Evolutionary conservation across 2,888 invertebrate genomes (phyloP), one percentile per base, ranked within the genome.

Genomic region (Parapristionchus giblindavisi): DNA sequence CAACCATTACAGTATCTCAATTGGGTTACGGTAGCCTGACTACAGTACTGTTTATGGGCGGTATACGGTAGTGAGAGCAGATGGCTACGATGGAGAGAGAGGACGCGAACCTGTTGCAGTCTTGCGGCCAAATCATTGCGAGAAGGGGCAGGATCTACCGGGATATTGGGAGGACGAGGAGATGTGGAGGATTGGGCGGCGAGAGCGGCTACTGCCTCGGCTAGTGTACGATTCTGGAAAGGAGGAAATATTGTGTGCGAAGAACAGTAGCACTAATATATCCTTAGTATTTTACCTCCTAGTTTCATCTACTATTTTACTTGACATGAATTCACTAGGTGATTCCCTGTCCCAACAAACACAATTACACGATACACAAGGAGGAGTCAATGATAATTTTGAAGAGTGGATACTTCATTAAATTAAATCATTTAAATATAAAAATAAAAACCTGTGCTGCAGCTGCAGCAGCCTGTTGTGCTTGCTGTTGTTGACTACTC

Each of bases 131-230:
- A 56, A 11, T 78, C 76, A 14, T 75, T 74, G 27, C 77, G 77
- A 61, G 80, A 80, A 17, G 85, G 85, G 43, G 84, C 84, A 21
- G 85, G 85, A 70, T 85, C 85, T 36, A 85, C 77, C 27, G 85
- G 85, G 32, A 84, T 81, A 34, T 82, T 76, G n/a, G 80, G 80
- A 34, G 48, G 40, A 29, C 56, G 32, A 29, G 70, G 81, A 24
- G 56, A 56, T 5, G 70, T 54, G 21, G 70, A 71, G 11, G 70
- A 29, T 17, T 34, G 56, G 6, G 70, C 27, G 2, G 70, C 8
- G 6, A 56, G 40, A 2, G 70, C 27, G 2, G 66, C 27, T 4
- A 66, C 32, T 14, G 68, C 68, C 32, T 68, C 68, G 51, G 36
- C 52, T n/a, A 68, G 68, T 11, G 68, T 24, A 27, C 68, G 68